These are phyloP conservation scores for Alligator sinensis DNA, from an alignment of 2,113 vertebrate genomes.

Conservation along the genomic window DNA sequence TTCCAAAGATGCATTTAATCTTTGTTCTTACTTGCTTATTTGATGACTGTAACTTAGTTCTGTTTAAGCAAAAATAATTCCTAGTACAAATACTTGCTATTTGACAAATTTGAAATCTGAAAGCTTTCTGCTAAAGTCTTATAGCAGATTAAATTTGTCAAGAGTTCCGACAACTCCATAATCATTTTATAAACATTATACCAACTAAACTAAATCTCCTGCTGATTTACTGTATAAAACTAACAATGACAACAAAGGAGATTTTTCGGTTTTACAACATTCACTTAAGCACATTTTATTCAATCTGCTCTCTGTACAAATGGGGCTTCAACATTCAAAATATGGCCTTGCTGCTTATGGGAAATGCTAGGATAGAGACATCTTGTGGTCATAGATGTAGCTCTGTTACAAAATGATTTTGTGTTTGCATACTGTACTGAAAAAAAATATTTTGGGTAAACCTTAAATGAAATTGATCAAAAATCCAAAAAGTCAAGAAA, in stretches of 20 bases:
- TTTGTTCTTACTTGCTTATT: not conserved
- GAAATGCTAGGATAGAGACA: slow-evolving; percentile 39
- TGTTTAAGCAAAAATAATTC: not conserved
- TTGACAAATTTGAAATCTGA: not conserved
- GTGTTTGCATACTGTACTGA: not conserved
- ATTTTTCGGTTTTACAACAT: not conserved
- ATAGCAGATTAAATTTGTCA: not conserved
- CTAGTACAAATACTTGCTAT: not conserved
- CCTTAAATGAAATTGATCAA: too few species aligned
- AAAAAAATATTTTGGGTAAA: too few species aligned
- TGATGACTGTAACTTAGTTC: not conserved
- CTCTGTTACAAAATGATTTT: not conserved
- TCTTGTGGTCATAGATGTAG: slow-evolving; percentile 23
- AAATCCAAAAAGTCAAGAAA: too few species aligned
- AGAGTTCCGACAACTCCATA: not conserved
- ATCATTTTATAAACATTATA: not conserved
- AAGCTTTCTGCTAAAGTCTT: not conserved
- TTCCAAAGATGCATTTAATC: not conserved
- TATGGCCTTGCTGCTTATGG: not conserved
- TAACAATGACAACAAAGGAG: not conserved
- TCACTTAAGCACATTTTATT: not conserved
- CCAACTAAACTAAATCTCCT: not conserved
- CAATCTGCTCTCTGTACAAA: not conserved
- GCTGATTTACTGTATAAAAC: not conserved
- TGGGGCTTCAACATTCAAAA: not conserved